phyloP scores from a whole-genome alignment of 2,113 vertebrate genomes.

The Onychostoma macrolepis region DNA sequence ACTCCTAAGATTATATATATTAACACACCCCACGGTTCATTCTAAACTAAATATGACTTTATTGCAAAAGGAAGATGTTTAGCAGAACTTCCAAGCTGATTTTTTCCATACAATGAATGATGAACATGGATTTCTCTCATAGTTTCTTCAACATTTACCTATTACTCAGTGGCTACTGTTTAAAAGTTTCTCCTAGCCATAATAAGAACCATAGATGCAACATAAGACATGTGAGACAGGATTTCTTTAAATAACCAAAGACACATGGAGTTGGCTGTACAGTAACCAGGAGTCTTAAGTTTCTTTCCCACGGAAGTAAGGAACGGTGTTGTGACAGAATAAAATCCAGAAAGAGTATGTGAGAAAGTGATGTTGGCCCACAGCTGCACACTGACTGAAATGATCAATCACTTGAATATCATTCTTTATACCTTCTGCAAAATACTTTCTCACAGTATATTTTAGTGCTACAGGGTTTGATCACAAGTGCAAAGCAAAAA shows the following conservation, averaged over 20 bases:
- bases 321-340: constrained; percentile 34
- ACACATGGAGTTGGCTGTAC: constrained; percentile 40
- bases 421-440: not conserved
- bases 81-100: not conserved
- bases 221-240: constrained; percentile 10
- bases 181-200: not conserved
- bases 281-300: constrained; percentile 23
- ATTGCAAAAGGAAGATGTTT: not conserved
- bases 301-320: constrained; percentile 46
- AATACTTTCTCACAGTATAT: not conserved
- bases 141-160: not conserved
- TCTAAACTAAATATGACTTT: not conserved
- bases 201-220: constrained; percentile 10
- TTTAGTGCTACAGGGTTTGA: not conserved
- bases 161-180: not conserved
- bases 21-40: not conserved
- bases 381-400: constrained; percentile 8
- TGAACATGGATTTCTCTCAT: no score
- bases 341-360: not conserved
- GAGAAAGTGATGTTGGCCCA: not conserved
- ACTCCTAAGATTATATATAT: not conserved
- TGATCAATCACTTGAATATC: not conserved
- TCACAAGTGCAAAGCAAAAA: not conserved
- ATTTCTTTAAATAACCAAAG: constrained; percentile 61
- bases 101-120: not conserved